Evolutionary conservation across 2,797 vertebrate genomes (phyloP), one percentile per base, ranked within the genome.

Genomic region (Sebastes kiyomatsui): DNA sequence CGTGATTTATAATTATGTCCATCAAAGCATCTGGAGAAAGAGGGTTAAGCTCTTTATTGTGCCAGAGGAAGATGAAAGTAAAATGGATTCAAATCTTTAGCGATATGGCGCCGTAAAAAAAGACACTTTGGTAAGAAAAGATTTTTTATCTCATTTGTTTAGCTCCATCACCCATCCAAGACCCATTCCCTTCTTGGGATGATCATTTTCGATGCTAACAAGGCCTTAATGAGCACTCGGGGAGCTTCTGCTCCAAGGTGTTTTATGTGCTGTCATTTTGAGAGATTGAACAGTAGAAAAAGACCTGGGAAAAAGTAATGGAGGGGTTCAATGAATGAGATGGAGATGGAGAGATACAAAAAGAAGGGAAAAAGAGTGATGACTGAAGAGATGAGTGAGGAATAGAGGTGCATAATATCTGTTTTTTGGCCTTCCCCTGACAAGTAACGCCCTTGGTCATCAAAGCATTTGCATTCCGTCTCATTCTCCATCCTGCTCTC

Each of bases 391-490:
- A 79, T 79, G 81, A 86, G 79, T 79, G 86, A 86, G 69, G 72
- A 83, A 81, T 3, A 69, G 73, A 64, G 66, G 74, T 72, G 87
- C 56, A 80, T 80, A 78, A 85, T 82, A 68, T 87, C 77, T 38
- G 69, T 84, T 88, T 88, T 77, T 80, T 80, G 72, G 85, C 81
- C 79, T 90, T 82, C 83, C 59, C 30, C 60, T 74, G 81, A 88
- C 88, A 85, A 87, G 69, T 58, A 74, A 85, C 77, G 94, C 92
- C 95, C 93, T 94, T 72, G 93, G 96, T 88, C 77, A 71, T 59
- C 18, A 30, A 68, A 77, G 69, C 76, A 92, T 94, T 92, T 89
- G 87, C 88, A 93, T 92, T 91, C 81, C 7, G 64, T 64, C 76
- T 82, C 69, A 64, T 49, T 73, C 79, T 66, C 66, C 32, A 30